These are phyloP conservation scores for Paraescarpia echinospica DNA, from an alignment of 1,140 invertebrate species.

Conservation along the genomic window DNA sequence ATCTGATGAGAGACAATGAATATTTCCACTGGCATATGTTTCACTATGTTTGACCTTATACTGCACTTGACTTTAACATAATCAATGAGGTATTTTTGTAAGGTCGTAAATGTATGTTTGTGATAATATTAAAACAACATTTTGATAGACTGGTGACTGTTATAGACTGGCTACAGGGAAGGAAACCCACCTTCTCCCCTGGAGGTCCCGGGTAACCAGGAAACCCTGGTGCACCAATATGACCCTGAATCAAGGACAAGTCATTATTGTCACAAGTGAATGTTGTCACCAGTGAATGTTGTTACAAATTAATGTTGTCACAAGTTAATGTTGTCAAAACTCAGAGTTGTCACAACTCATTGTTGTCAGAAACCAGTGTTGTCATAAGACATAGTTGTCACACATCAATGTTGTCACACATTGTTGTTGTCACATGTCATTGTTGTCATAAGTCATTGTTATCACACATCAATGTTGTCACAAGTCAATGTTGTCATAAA, in stretches of 20 bases:
- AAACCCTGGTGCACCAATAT: constrained; percentile 73
- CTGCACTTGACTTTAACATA: background rate
- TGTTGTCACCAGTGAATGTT: background rate
- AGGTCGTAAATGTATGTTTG: background rate
- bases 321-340: too few species aligned
- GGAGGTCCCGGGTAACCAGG: constrained; percentile 75
- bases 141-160: background rate
- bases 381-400: too few species aligned
- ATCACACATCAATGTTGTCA: too few species aligned
- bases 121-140: background rate
- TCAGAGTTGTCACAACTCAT: too few species aligned
- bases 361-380: too few species aligned
- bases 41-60: background rate
- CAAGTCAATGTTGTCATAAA: too few species aligned
- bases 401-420: too few species aligned
- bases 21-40: too few species aligned
- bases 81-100: background rate
- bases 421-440: too few species aligned
- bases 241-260: constrained; percentile 24
- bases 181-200: constrained; percentile 30
- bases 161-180: background rate
- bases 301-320: background rate
- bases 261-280: background rate
- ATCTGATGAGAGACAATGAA: too few species aligned
- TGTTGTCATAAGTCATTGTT: too few species aligned